Evolutionary conservation across 2,113 vertebrate species (phyloP).

Genomic region (Cyphomyrus discorhynchus): DNA sequence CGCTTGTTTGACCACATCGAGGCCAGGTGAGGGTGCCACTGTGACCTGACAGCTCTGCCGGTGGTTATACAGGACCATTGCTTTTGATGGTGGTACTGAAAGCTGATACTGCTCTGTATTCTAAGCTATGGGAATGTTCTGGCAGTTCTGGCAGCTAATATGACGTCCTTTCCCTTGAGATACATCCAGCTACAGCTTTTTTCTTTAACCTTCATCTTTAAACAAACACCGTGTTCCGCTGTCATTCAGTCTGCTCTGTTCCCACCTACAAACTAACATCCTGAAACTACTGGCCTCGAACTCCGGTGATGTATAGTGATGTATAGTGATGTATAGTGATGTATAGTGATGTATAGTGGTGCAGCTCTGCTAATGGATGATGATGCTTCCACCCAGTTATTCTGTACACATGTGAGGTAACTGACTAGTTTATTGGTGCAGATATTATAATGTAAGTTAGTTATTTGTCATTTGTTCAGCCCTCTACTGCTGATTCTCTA

Average conservation of each 20-base stretch:
- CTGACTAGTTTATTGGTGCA: neutral
- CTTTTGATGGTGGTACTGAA: neutral
- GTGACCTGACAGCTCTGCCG: neutral
- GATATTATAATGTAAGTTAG: neutral
- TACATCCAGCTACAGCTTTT: neutral
- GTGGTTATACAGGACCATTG: neutral
- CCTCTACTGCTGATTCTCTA: neutral
- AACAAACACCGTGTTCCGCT: neutral
- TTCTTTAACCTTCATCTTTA: neutral
- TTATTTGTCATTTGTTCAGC: neutral
- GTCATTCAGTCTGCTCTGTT: neutral
- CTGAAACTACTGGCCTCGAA: neutral
- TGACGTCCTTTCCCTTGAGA: too few species aligned
- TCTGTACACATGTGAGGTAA: neutral
- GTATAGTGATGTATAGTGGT: neutral
- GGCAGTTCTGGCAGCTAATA: neutral
- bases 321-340: neutral
- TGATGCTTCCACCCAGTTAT: neutral
- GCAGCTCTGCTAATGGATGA: neutral
- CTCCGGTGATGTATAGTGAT: neutral
- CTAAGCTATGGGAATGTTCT: neutral
- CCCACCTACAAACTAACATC: neutral
- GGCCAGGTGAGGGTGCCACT: slow-evolving; percentile 68
- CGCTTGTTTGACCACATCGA: slow-evolving; percentile 82
- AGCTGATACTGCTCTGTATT: neutral